A percentile compares a stretch with the other conserved stretches of the same genome.
Evolutionary conservation across 2,797 vertebrate species (phyloP).

Genomic region (Bryconaethiops microstoma): DNA sequence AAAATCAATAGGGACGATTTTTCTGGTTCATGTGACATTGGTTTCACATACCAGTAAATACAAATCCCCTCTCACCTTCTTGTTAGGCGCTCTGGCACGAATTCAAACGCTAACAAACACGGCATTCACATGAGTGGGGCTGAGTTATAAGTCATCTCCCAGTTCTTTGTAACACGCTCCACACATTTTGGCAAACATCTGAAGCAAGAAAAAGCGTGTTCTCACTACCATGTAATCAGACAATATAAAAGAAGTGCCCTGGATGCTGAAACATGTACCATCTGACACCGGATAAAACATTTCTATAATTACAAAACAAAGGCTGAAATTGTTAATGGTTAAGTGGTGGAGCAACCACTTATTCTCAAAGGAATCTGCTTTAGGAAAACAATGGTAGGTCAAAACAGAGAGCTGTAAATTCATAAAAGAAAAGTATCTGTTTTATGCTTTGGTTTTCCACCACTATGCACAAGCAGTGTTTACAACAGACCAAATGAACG

Average conservation of each 20-base stretch:
- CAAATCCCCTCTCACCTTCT: conserved; percentile 30
- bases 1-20: conserved; percentile 33
- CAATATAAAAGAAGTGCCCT: conserved; percentile 82
- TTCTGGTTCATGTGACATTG: conserved; percentile 25
- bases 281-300: conserved; percentile 85
- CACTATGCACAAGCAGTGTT: conserved; percentile 59
- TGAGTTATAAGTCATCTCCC: conserved; percentile 41
- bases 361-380: conserved; percentile 70
- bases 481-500: conserved; percentile 65
- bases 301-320: conserved; percentile 83
- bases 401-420: conserved; percentile 69
- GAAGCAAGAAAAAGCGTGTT: conserved; percentile 64
- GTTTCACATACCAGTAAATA: conserved; percentile 30
- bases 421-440: conserved; percentile 58
- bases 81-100: conserved; percentile 29
- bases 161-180: conserved; percentile 44
- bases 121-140: conserved; percentile 31
- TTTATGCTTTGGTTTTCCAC: conserved; percentile 60
- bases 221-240: conserved; percentile 87
- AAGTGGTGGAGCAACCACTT: conserved; percentile 76
- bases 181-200: conserved; percentile 59
- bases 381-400: conserved; percentile 73
- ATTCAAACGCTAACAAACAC: conserved; percentile 46
- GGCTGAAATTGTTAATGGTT: conserved; percentile 76
- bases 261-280: conserved; percentile 76